Percentiles rank a stretch among this genome's conserved stretches.
Conservation (phyloP, 1,140 invertebrate genomes). For the Brachionus sp. region DNA sequence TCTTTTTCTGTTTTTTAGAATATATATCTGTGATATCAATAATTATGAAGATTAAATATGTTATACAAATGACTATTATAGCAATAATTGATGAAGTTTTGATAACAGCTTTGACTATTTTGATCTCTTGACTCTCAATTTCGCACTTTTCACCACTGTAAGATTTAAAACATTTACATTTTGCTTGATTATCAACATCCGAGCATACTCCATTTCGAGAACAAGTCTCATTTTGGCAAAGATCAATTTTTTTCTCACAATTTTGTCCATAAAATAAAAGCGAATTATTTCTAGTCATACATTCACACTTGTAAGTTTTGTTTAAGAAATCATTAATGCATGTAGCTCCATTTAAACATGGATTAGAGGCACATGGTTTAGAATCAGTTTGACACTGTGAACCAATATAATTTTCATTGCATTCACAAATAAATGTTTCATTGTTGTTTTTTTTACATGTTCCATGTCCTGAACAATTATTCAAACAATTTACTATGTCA, state of each 20-base stretch:
- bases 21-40: neutral
- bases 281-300: neutral
- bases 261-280: neutral
- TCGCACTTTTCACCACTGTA: constrained; percentile 23
- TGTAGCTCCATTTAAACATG: neutral
- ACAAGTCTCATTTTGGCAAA: constrained; percentile 20
- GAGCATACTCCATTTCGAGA: constrained; percentile 20
- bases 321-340: neutral
- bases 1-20: neutral
- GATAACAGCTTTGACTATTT: neutral
- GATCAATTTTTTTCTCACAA: neutral
- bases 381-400: neutral
- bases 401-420: neutral
- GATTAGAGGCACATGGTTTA: neutral
- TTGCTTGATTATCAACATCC: neutral
- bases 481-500: neutral
- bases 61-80: neutral
- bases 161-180: constrained; percentile 13
- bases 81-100: neutral
- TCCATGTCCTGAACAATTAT: neutral
- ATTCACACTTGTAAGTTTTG: neutral
- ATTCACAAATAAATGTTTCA: neutral
- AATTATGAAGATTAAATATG: neutral
- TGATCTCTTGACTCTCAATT: neutral
- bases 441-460: neutral